Evolutionary conservation across 2,797 vertebrate species (phyloP), one percentile per base, ranked within the genome.

Genomic region (Sarcophilus harrisii): DNA sequence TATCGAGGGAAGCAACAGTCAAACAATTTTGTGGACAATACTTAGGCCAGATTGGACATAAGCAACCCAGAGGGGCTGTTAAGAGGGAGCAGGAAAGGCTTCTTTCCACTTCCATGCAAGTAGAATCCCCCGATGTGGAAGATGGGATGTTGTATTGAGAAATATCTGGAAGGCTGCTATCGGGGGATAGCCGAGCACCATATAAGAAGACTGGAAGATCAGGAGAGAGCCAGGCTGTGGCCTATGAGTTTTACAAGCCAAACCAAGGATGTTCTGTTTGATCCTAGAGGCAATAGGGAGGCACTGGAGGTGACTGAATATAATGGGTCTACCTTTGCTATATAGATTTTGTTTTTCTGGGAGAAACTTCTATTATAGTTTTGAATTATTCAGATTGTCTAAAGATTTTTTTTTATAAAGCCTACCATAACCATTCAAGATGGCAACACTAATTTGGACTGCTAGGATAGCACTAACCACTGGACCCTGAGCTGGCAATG

Each of bases 381-480:
- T 45, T 21, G 73, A 45, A 81, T 81, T 81, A 21, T 45, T 18
- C 18, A 45, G 73, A 45, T 81, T 24, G 18, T 45, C 38, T 81
- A 38, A 81, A 16, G 57, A 14, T 57, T 10, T 45, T 81, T 38
- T 81, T 45, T 45, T 2, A 81, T 38, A 18, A 73, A 81, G 38
- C n/a, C 21, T 81, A 81, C 6, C 73, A 45, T 45, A 45, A 81
- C 21, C 73, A 81, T 81, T 81, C 18, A 38, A 81, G 38, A 81
- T 45, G 38, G 45, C 18, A 24, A 4, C 6, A 21, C 94, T 96
- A 90, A 3, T 93, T 92, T 94, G 90, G 62, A 90, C 12, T 27
- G 38, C 14, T 66, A 92, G 59, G 38, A 55, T 89, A 94, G 60
- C 54, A 49, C 92, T 93, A 94, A 90, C 90, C 73, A 81, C 28